Percentiles rank a stretch among this genome's conserved stretches.
phyloP scores from a whole-genome alignment of 1,140 invertebrate species.

The Philaenus spumarius region DNA sequence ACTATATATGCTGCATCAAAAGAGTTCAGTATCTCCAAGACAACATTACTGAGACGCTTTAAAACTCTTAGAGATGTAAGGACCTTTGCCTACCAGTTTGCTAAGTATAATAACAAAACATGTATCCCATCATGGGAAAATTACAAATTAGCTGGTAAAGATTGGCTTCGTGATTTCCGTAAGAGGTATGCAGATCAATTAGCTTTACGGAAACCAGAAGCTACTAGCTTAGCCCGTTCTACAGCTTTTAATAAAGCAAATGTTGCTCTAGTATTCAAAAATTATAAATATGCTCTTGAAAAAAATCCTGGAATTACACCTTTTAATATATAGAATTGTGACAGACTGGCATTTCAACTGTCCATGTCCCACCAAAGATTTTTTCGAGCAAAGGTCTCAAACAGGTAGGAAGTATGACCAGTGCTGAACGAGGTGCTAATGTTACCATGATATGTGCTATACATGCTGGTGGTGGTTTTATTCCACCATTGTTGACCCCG shows the following conservation, averaged over 20 bases:
- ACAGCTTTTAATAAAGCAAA: constrained; percentile 29
- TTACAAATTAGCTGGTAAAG: no score
- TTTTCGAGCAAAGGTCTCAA: neutral
- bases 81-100: no score
- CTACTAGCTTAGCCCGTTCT: constrained; percentile 25
- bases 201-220: constrained; percentile 29
- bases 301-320: neutral
- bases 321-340: neutral
- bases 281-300: constrained; percentile 21
- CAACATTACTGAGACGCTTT: no score
- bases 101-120: no score
- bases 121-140: no score
- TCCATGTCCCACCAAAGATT: neutral
- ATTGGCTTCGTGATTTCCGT: neutral
- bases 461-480: constrained; percentile 22
- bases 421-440: neutral
- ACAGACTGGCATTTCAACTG: neutral
- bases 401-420: constrained; percentile 18
- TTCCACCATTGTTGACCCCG: constrained; percentile 41
- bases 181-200: constrained; percentile 2
- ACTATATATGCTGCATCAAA: no score
- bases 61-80: no score
- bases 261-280: constrained; percentile 27
- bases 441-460: constrained; percentile 8
- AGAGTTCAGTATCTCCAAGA: no score